phyloP scores from a whole-genome alignment of 2,888 invertebrate genomes.

The Bellardia bayeri region DNA sequence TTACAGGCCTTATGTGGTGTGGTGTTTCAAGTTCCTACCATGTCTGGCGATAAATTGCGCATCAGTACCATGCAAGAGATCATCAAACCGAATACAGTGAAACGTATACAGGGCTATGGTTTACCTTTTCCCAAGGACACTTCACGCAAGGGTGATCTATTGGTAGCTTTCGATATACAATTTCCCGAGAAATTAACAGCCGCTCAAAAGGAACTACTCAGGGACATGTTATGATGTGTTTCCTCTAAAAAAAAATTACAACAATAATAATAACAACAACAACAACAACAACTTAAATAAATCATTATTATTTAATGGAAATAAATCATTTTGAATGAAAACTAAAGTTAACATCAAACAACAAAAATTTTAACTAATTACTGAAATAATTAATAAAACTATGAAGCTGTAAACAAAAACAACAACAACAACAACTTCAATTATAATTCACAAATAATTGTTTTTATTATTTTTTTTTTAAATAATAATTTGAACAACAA shows the following conservation, averaged over 20 bases:
- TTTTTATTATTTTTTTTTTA: background rate
- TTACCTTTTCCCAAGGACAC: slow-evolving; percentile 97
- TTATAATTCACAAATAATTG: background rate
- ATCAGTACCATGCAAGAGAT: slow-evolving; percentile 93
- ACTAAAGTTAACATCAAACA: slow-evolving; percentile 16
- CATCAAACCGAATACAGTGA: slow-evolving; percentile 95
- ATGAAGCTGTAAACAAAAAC: background rate
- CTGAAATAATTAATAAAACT: background rate
- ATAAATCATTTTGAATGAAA: slow-evolving; percentile 6
- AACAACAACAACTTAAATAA: background rate
- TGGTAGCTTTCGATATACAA: slow-evolving; percentile 97
- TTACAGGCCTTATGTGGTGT: slow-evolving; percentile 96
- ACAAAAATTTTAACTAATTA: background rate
- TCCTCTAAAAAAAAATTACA: background rate
- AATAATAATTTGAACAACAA: background rate
- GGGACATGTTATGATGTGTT: slow-evolving; percentile 90
- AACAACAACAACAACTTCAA: background rate
- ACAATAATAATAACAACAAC: slow-evolving; percentile 19
- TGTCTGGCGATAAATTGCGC: slow-evolving; percentile 93
- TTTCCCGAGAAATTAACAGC: slow-evolving; percentile 94
- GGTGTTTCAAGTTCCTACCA: slow-evolving; percentile 95
- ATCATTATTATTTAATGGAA: slow-evolving; percentile 28
- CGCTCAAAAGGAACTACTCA: slow-evolving; percentile 94
- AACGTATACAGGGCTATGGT: slow-evolving; percentile 95
- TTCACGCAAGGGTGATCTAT: slow-evolving; percentile 94